Evolutionary conservation across 1,140 invertebrate species (phyloP), one percentile per base, ranked within the genome.

Genomic region (Maconellicoccus hirsutus): DNA sequence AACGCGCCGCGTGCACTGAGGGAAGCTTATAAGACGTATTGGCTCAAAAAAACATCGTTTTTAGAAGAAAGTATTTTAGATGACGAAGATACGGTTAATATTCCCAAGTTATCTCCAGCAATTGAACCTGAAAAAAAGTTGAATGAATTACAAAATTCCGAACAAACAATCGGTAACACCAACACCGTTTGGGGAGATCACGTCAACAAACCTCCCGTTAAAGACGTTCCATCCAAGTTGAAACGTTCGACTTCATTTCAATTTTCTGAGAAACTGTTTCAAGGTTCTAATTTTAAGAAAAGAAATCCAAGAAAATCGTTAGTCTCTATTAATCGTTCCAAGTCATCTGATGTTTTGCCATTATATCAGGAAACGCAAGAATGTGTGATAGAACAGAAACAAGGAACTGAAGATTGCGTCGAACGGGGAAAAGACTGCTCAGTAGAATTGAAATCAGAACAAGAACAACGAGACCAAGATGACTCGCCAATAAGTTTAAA

Each of bases 21-120:
- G 75, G 82, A 88, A 76, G 87, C 90, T 0, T 93, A 93, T 74
- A 89, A 89, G 79, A 86, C 85, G 74, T 92, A 93, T 78, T 91
- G 88, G 81, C 83, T 87, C 74, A 76, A 91, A 0, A 92, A 92
- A 81, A 89, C 87, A 27, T 80, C 71, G 22, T 63, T 81, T 61
- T 85, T 85, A 59, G 80, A 91, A 33, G 87, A 87, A 74, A 74
- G 52, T 19, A 87, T 86, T 7, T 79, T 90, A n/a, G 79, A 78
- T 26, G 83, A 85, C 75, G 75, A 74, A 70, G 10, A 71, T 61
- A 69, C 63, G 70, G n/a, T 23, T 19, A 16, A 52, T 8, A 16
- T 52, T 52, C 42, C 29, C 29, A 19, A 52, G 6, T 14, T 38
- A 7, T 52, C 42, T 52, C 33, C 59, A 52, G 23, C 70, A 66